phyloP scores from a whole-genome alignment of 1,140 invertebrate genomes.

The Helicoverpa zea region DNA sequence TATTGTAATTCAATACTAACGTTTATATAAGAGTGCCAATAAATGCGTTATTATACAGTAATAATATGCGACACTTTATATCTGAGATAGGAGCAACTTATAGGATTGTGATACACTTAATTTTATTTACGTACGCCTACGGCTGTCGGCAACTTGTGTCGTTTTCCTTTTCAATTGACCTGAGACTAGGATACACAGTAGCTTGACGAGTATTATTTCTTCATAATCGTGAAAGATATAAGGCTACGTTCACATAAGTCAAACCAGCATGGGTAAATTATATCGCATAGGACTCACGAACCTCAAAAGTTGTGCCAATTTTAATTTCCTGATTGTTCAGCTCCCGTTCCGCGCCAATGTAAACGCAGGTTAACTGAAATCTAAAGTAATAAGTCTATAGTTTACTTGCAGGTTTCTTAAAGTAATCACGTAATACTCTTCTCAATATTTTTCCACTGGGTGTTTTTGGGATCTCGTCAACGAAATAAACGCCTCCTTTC shows the following conservation, averaged over 20 bases:
- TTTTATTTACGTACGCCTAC: background rate
- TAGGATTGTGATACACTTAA: too few species aligned
- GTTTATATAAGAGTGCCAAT: too few species aligned
- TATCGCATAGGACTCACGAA: too few species aligned
- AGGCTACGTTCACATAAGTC: too few species aligned
- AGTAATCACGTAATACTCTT: conserved; percentile 84
- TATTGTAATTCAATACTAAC: too few species aligned
- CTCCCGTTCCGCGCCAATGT: too few species aligned
- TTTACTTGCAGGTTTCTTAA: conserved; percentile 69
- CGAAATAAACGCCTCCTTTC: conserved; percentile 88
- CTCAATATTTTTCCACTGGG: conserved; percentile 88
- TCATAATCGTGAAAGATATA: background rate
- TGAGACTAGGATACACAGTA: background rate
- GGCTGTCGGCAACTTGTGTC: background rate
- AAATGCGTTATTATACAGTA: too few species aligned
- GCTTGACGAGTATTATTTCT: background rate
- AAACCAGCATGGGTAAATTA: too few species aligned
- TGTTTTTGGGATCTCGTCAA: conserved; percentile 89
- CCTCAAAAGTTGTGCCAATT: too few species aligned
- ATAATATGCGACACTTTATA: too few species aligned
- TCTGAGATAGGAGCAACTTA: too few species aligned
- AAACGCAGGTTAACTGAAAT: background rate
- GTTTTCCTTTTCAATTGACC: background rate
- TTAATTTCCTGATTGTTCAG: too few species aligned
- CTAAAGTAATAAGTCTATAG: conserved; percentile 54